phyloP scores from a whole-genome alignment of 2,113 vertebrate species.

The Machaerirhynchus nigripectus region DNA sequence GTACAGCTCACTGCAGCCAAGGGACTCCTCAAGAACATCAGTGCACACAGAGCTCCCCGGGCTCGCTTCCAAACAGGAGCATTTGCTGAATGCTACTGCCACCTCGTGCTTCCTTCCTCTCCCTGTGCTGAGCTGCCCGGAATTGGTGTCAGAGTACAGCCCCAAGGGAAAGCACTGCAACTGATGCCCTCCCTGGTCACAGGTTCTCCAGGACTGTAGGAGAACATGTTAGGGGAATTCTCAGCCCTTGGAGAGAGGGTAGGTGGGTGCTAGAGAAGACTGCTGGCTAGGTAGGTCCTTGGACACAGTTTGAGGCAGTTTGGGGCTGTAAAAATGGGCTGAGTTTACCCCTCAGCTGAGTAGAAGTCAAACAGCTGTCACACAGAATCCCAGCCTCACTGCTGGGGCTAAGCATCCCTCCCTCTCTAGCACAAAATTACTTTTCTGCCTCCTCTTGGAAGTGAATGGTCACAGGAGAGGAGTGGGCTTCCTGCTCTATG shows the following conservation, averaged over 20 bases:
- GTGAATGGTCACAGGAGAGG: neutral
- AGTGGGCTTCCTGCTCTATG: neutral
- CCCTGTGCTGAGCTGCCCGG: neutral
- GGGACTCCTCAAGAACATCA: rapidly evolving
- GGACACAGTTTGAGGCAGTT: neutral
- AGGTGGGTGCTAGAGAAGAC: neutral
- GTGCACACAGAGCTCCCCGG: rapidly evolving
- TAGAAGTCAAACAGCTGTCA: neutral
- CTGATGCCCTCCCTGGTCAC: neutral
- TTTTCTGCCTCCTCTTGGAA: neutral
- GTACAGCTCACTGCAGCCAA: rapidly evolving
- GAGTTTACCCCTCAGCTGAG: neutral
- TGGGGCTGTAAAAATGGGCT: neutral
- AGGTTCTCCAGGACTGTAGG: neutral
- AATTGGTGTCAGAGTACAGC: neutral
- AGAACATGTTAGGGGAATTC: neutral
- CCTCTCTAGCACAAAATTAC: neutral
- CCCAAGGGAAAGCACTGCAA: neutral
- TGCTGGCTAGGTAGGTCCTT: neutral
- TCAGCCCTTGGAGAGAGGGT: neutral
- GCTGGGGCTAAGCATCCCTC: neutral
- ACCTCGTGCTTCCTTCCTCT: neutral
- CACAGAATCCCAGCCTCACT: neutral
- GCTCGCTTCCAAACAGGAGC: neutral
- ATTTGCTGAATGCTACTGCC: slow-evolving; percentile 40